Evolutionary conservation across 1,140 invertebrate species (phyloP), one percentile per base, ranked within the genome.

Genomic region (Bombus confusus): DNA sequence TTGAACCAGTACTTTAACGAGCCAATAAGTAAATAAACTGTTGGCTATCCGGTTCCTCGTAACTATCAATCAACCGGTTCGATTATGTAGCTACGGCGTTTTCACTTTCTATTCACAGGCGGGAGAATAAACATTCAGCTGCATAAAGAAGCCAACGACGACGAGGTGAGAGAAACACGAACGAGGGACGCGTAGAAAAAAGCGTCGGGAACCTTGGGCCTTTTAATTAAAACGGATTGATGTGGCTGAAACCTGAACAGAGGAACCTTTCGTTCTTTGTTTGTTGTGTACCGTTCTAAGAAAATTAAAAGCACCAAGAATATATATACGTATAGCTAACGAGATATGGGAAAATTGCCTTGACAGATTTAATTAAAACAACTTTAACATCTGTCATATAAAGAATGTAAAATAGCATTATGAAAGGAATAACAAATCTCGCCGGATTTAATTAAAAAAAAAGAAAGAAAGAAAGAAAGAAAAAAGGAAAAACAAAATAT

Each of bases 41-140:
- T 25, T 28, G n/a, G 39, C 66, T 43, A 41, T 28, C 52, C 41
- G 83, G 76, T 59, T 28, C 47, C 68, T 15, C 39, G 66, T 80
- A 85, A 85, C 83, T 72, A 85, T 85, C 83, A 85, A 85, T 85
- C 83, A 85, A 85, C 83, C 83, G 83, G 83, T 85, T 85, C 77
- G 83, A 85, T 85, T 85, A 85, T 85, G 83, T 69, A 80, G 76
- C 68, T 72, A 43, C 43, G 6, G 13, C 83, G 68, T 85, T 85
- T 85, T 85, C 83, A 85, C 83, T 85, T 85, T 85, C 83, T 79
- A 85, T 72, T 85, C 76, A 37, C 66, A 13, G 47, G 25, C 57
- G 68, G 22, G 31, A 71, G 68, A 73, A 85, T 80, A 85, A 85
- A 85, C 68, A 72, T 72, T 72, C 39, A 39, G 12, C 47, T 28